These are phyloP conservation scores for Eurois occulta DNA, from an alignment of 2,888 invertebrate species.

Conservation along the genomic window DNA sequence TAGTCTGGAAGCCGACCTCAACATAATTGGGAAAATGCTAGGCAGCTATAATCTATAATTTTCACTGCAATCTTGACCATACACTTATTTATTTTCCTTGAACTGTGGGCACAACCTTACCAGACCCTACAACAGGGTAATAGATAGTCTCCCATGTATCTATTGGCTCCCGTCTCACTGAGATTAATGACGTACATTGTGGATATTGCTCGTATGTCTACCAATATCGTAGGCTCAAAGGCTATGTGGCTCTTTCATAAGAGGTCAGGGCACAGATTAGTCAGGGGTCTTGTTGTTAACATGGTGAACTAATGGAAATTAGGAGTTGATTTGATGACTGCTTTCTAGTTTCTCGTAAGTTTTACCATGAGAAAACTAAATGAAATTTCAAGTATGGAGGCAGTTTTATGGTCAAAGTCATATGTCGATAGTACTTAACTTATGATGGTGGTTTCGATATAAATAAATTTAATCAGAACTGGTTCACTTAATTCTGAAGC, in stretches of 20 bases:
- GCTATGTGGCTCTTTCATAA: slow-evolving; percentile 41
- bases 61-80: neutral
- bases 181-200: slow-evolving; percentile 63
- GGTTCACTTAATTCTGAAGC: neutral
- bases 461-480: neutral
- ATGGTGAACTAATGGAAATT: slow-evolving; percentile 55
- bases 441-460: neutral
- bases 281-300: slow-evolving; percentile 46
- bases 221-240: slow-evolving; percentile 40
- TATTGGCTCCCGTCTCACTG: slow-evolving; percentile 48
- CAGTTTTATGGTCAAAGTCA: slow-evolving; percentile 6
- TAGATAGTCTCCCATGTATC: slow-evolving; percentile 34
- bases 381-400: slow-evolving; percentile 18
- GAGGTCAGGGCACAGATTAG: slow-evolving; percentile 58
- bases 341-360: slow-evolving; percentile 43
- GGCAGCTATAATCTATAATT: too few relatives aligned
- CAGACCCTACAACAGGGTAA: slow-evolving; percentile 21
- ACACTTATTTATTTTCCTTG: neutral
- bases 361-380: slow-evolving; percentile 13
- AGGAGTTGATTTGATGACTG: slow-evolving; percentile 38
- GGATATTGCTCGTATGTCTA: slow-evolving; percentile 46
- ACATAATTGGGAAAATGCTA: too few relatives aligned
- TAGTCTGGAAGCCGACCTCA: too few relatives aligned
- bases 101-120: slow-evolving; percentile 49
- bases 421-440: neutral